These are phyloP conservation scores for Pithys albifrons DNA, from an alignment of 2,113 vertebrate species.

Conservation along the genomic window DNA sequence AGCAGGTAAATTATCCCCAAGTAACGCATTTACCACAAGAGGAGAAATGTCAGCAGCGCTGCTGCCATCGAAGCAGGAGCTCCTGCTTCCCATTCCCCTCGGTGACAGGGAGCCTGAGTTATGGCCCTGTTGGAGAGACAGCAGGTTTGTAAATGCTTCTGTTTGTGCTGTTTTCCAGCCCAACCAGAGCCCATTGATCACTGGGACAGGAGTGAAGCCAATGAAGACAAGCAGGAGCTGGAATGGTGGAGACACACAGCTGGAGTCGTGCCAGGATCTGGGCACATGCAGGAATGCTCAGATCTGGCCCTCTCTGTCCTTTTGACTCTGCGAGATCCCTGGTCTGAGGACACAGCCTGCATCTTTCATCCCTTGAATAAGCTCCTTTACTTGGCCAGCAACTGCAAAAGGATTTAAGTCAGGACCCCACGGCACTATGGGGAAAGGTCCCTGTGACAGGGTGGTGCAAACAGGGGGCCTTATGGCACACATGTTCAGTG, in stretches of 20 bases:
- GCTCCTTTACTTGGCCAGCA: neutral
- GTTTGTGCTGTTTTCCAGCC: conserved; percentile 21
- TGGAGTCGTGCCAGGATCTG: rapidly evolving
- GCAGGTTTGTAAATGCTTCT: conserved; percentile 35
- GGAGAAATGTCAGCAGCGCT: neutral
- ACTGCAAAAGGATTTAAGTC: neutral
- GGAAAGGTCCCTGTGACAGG: neutral
- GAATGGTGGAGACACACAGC: rapidly evolving
- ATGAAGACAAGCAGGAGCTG: neutral
- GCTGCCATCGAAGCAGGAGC: neutral
- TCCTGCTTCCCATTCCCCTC: neutral
- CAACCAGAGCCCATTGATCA: conserved; percentile 32
- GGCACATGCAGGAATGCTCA: rapidly evolving
- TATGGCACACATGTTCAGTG: rapidly evolving
- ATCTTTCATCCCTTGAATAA: neutral
- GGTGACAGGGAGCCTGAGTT: conserved; percentile 36
- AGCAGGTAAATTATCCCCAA: conserved; percentile 47
- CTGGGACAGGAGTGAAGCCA: neutral
- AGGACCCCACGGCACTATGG: rapidly evolving
- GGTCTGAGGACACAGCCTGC: neutral
- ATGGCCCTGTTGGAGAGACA: conserved; percentile 36
- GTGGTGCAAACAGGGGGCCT: neutral
- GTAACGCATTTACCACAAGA: neutral
- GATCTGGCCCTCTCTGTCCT: neutral
- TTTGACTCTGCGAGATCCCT: neutral